These are phyloP conservation scores for Steinernema scapterisci DNA, from an alignment of 2,888 invertebrate species.

Conservation along the genomic window DNA sequence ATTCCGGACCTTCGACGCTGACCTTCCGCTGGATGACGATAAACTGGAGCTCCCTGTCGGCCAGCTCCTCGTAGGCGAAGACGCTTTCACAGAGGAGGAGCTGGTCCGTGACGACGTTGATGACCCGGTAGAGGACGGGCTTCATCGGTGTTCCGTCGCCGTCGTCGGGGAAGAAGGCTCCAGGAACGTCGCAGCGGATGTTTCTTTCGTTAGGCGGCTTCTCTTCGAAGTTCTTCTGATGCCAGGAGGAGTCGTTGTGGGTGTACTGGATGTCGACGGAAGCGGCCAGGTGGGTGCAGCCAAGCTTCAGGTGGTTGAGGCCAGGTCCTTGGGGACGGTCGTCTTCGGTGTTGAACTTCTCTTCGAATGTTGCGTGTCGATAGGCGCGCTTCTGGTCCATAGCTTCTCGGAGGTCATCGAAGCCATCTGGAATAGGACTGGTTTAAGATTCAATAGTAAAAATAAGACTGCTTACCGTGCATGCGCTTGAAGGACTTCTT, in stretches of 20 bases:
- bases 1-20: not conserved
- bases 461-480: too few relatives aligned
- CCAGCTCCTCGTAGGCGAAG: not conserved
- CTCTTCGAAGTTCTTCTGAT: not conserved
- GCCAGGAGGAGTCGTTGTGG: not conserved
- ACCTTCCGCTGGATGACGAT: not conserved
- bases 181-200: not conserved
- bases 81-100: not conserved
- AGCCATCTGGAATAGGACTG: not conserved
- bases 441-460: too few relatives aligned
- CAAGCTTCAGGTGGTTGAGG: not conserved
- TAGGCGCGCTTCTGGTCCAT: not conserved
- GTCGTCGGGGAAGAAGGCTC: not conserved
- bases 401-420: not conserved
- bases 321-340: not conserved
- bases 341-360: not conserved
- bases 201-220: not conserved
- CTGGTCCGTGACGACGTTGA: not conserved
- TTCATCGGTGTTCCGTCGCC: not conserved
- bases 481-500: too few relatives aligned
- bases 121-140: constrained; percentile 1
- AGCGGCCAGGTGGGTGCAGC: not conserved
- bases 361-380: not conserved
- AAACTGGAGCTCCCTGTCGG: not conserved
- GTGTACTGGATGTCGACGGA: not conserved